phyloP scores from a whole-genome alignment of 2,888 invertebrate genomes.

The Rutpela maculata region DNA sequence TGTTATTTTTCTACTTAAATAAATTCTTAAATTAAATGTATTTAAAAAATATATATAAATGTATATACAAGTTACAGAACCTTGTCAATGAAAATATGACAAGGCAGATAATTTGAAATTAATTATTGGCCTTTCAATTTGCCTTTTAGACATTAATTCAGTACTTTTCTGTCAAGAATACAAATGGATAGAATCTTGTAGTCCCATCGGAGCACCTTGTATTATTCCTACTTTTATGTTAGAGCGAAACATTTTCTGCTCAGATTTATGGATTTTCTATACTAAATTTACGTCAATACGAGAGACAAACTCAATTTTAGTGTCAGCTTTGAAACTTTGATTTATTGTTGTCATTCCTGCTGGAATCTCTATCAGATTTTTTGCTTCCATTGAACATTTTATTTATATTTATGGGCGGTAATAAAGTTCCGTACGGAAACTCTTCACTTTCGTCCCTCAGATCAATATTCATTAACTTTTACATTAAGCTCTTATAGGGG shows the following conservation, averaged over 20 bases:
- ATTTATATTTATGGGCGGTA: slow-evolving; percentile 8
- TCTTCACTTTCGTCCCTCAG: not conserved
- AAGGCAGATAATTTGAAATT: too few relatives aligned
- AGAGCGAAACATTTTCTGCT: not conserved
- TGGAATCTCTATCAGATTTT: not conserved
- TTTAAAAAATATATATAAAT: too few relatives aligned
- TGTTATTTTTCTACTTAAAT: too few relatives aligned
- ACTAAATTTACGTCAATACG: not conserved
- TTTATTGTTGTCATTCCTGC: slow-evolving; percentile 8
- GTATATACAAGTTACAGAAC: too few relatives aligned
- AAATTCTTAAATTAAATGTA: too few relatives aligned
- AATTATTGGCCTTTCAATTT: too few relatives aligned
- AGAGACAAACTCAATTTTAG: slow-evolving; percentile 1
- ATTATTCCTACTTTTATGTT: not conserved
- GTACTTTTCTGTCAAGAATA: too few relatives aligned
- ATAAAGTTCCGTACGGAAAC: not conserved
- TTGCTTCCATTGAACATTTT: not conserved
- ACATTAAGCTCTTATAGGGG: not conserved
- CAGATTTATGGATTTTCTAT: not conserved
- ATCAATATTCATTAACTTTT: slow-evolving; percentile 22
- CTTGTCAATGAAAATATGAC: too few relatives aligned
- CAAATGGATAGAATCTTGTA: too few relatives aligned
- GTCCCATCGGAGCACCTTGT: too few relatives aligned
- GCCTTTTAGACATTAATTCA: too few relatives aligned
- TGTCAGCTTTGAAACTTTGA: not conserved